Conservation (phyloP, 2,888 invertebrate genomes). For the Tridacna crocea region DNA sequence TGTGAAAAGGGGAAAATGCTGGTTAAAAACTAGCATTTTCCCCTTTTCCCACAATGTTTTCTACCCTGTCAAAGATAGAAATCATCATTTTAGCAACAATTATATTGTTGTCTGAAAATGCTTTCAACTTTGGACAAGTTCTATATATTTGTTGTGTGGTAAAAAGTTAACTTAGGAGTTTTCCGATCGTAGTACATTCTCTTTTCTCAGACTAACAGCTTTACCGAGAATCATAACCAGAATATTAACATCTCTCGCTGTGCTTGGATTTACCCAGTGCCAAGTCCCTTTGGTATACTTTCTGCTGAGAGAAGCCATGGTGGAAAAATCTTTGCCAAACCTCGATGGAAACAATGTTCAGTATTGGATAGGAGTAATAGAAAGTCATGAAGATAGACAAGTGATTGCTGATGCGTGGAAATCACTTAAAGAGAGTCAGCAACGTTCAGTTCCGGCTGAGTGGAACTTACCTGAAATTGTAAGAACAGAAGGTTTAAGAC, state of each 20-base stretch:
- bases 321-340: slow-evolving; percentile 3
- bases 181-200: not conserved
- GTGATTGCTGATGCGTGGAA: not conserved
- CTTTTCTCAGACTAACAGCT: not conserved
- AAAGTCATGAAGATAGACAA: slow-evolving; percentile 4
- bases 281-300: slow-evolving; percentile 9
- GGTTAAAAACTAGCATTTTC: too few relatives aligned
- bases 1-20: too few relatives aligned
- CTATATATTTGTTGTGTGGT: not conserved
- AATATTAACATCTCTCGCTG: not conserved
- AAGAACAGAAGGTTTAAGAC: not conserved
- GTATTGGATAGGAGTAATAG: slow-evolving; percentile 16
- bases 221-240: slow-evolving; percentile 11
- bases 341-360: not conserved
- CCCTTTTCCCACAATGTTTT: too few relatives aligned
- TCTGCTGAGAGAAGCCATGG: slow-evolving; percentile 3
- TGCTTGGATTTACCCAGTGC: not conserved
- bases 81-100: too few relatives aligned
- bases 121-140: too few relatives aligned
- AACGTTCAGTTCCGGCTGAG: not conserved
- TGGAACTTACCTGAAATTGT: not conserved
- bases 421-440: not conserved
- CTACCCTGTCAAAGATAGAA: too few relatives aligned
- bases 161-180: not conserved
- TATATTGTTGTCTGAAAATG: too few relatives aligned